Evolutionary conservation across 2,888 invertebrate species (phyloP).

Genomic region (Pomacea canaliculata): DNA sequence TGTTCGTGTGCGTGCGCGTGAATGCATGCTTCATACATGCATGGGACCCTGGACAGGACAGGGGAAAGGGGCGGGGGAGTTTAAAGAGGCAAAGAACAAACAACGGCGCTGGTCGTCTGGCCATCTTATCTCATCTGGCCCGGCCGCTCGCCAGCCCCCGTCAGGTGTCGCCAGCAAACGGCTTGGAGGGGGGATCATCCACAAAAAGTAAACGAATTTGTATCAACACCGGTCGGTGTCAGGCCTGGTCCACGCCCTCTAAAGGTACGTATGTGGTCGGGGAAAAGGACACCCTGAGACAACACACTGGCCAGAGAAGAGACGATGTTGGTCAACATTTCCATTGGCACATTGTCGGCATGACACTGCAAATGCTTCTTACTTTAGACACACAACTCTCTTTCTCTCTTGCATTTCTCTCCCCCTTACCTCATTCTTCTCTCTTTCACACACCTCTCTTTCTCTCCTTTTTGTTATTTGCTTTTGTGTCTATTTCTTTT

Average conservation of each 20-base stretch:
- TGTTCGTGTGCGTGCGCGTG: constrained; percentile 4
- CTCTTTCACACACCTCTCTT: not conserved
- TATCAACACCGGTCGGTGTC: constrained; percentile 10
- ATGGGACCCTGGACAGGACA: not conserved
- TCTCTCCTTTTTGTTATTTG: not conserved
- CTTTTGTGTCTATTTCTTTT: not conserved
- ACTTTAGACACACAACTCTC: not conserved
- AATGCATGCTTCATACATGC: not conserved
- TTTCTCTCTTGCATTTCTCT: not conserved
- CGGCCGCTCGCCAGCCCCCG: not conserved
- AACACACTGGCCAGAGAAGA: no score
- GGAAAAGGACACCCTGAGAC: no score
- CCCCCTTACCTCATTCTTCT: not conserved
- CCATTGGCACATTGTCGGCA: not conserved
- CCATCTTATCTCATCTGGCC: constrained; percentile 1
- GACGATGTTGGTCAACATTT: no score
- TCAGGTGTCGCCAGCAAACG: not conserved
- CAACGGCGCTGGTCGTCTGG: not conserved
- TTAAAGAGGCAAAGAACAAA: constrained; percentile 14
- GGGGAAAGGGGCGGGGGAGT: not conserved
- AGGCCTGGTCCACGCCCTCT: not conserved
- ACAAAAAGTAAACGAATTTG: constrained; percentile 5
- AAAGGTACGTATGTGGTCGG: not conserved
- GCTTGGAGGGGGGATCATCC: not conserved
- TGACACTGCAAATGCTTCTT: not conserved